Conservation (phyloP, 2,797 vertebrate genomes). For the Orientallactaga sibirica region DNA sequence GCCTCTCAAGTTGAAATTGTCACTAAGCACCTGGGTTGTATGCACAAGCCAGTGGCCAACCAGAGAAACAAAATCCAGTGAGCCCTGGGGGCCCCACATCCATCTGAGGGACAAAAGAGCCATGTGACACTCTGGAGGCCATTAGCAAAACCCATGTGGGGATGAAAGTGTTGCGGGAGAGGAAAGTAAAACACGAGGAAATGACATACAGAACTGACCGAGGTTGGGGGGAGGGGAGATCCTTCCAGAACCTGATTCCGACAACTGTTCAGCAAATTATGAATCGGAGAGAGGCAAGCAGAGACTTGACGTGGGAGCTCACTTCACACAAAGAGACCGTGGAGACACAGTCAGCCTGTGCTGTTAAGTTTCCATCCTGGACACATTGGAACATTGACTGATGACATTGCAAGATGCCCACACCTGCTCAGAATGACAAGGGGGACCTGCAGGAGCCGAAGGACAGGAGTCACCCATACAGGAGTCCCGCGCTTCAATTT, state of each 20-base stretch:
- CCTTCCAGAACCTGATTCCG: neutral
- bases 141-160: neutral
- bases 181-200: neutral
- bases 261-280: neutral
- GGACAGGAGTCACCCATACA: too few relatives aligned
- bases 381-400: neutral
- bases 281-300: rapidly evolving
- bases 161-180: too few relatives aligned
- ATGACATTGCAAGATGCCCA: neutral
- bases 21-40: neutral
- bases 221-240: neutral
- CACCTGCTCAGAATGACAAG: neutral
- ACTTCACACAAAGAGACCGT: neutral
- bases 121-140: neutral
- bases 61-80: too few relatives aligned
- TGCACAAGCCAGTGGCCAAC: neutral
- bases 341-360: rapidly evolving
- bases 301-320: too few relatives aligned
- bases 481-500: neutral
- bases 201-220: neutral
- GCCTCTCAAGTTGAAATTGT: neutral
- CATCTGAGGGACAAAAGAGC: neutral
- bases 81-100: neutral
- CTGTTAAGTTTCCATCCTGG: neutral
- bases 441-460: too few relatives aligned